Percentiles rank a stretch among this genome's conserved stretches.
Evolutionary conservation across 2,113 vertebrate species (phyloP).

Genomic region (Poeciliopsis turrubarensis): DNA sequence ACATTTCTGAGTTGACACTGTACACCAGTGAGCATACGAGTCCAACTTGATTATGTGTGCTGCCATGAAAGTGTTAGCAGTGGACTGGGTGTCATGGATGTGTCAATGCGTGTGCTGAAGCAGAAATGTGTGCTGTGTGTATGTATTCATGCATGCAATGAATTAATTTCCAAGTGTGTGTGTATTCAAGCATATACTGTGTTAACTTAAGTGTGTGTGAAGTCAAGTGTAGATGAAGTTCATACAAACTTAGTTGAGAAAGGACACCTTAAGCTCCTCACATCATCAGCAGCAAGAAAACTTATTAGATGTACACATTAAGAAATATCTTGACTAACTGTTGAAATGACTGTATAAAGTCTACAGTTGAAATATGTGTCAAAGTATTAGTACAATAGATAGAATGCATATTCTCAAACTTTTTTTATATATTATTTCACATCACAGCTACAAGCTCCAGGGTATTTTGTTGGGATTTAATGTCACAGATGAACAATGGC

Average conservation of each 20-base stretch:
- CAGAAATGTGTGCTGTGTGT: constrained; percentile 49
- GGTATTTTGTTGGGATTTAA: neutral
- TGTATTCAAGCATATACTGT: constrained; percentile 58
- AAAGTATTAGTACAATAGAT: too few relatives aligned
- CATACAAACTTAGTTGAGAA: constrained; percentile 37
- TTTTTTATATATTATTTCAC: neutral
- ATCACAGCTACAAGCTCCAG: neutral
- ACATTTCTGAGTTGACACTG: constrained; percentile 25
- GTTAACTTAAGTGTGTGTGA: constrained; percentile 70
- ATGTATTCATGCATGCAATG: constrained; percentile 61
- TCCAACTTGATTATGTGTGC: constrained; percentile 1
- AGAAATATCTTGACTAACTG: neutral
- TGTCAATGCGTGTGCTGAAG: constrained; percentile 51
- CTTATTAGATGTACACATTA: neutral
- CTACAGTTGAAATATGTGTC: neutral
- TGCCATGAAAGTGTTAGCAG: constrained; percentile 8
- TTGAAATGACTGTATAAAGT: neutral
- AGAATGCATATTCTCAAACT: too few relatives aligned
- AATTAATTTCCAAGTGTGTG: constrained; percentile 69
- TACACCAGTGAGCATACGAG: neutral
- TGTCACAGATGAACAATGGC: neutral
- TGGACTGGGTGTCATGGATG: constrained; percentile 32
- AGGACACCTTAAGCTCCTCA: constrained; percentile 21
- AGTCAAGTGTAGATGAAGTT: constrained; percentile 58
- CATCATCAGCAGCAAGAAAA: neutral